Percentiles rank a stretch among this genome's conserved stretches.
Conservation (phyloP, 2,797 vertebrate species). For the Pelobates cultripes region DNA sequence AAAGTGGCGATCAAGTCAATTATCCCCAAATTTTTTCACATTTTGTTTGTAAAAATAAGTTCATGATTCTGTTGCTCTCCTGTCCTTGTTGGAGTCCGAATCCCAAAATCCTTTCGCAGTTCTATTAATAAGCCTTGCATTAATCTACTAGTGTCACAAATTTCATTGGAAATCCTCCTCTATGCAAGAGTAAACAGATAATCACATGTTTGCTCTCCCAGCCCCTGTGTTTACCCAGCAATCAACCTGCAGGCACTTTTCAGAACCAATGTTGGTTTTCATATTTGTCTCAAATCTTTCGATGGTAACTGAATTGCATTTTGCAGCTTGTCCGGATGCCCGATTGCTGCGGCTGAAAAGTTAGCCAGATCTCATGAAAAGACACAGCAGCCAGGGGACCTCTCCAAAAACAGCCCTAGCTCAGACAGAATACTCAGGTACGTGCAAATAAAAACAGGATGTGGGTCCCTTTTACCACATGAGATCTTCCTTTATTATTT, state of each 20-base stretch:
- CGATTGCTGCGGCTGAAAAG: conserved; percentile 96
- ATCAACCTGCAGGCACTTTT: not conserved
- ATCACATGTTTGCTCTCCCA: not conserved
- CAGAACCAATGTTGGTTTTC: not conserved
- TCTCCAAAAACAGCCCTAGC: conserved; percentile 86
- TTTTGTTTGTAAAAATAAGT: too few species aligned
- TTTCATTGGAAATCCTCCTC: not conserved
- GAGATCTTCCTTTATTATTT: not conserved
- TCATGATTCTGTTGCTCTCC: too few species aligned
- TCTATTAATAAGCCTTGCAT: too few species aligned
- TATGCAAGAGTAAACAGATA: not conserved
- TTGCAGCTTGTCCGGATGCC: conserved; percentile 92
- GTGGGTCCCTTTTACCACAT: not conserved
- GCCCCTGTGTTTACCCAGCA: not conserved
- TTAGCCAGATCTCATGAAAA: conserved; percentile 93
- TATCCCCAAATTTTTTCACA: too few species aligned
- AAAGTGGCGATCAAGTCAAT: too few species aligned
- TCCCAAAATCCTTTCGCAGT: too few species aligned
- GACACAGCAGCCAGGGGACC: conserved; percentile 82
- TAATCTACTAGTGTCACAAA: too few species aligned
- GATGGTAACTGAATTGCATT: not conserved
- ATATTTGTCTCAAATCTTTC: not conserved
- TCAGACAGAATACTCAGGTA: conserved; percentile 95
- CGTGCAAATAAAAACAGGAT: not conserved
- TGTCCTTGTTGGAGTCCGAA: too few species aligned